Percentiles rank a stretch among this genome's conserved stretches.
These are phyloP conservation scores for Hippocampus abdominalis DNA, from an alignment of 2,113 vertebrate genomes.

Conservation along the genomic window DNA sequence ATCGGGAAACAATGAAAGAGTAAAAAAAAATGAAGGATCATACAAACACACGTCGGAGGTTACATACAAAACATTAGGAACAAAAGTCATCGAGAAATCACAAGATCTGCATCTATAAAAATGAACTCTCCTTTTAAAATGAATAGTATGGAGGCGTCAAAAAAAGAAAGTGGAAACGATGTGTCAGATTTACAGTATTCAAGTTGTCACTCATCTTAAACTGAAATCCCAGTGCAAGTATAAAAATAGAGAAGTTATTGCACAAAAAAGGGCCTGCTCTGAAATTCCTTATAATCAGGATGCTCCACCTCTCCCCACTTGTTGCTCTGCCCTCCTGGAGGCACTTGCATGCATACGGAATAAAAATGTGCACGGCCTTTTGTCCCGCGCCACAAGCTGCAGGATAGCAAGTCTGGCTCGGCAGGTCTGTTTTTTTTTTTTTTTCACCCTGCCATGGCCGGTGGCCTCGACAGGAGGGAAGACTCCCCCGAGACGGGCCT, in stretches of 20 bases:
- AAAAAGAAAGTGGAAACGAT: background rate
- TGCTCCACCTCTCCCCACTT: constrained; percentile 12
- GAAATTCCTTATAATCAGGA: constrained; percentile 29
- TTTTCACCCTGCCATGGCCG: constrained; percentile 20
- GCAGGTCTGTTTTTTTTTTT: constrained; percentile 4
- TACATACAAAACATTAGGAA: no score
- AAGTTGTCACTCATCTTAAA: background rate
- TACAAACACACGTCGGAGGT: no score
- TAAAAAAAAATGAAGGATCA: no score
- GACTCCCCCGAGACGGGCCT: background rate
- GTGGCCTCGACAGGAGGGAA: constrained; percentile 18
- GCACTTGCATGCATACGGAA: constrained; percentile 57
- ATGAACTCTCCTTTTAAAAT: no score
- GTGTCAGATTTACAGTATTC: background rate
- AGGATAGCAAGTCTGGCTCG: constrained; percentile 28
- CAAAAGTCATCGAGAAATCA: no score
- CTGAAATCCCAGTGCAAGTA: background rate
- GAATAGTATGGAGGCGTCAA: background rate
- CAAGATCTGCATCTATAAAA: no score
- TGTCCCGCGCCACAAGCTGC: constrained; percentile 33
- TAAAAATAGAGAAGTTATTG: background rate
- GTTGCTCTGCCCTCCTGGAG: constrained; percentile 38
- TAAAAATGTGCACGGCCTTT: constrained; percentile 63
- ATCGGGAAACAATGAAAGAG: no score
- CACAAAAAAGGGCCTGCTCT: background rate